Evolutionary conservation across 2,797 vertebrate genomes (phyloP), one percentile per base, ranked within the genome.

Genomic region (Hydrocynus forskahlii): DNA sequence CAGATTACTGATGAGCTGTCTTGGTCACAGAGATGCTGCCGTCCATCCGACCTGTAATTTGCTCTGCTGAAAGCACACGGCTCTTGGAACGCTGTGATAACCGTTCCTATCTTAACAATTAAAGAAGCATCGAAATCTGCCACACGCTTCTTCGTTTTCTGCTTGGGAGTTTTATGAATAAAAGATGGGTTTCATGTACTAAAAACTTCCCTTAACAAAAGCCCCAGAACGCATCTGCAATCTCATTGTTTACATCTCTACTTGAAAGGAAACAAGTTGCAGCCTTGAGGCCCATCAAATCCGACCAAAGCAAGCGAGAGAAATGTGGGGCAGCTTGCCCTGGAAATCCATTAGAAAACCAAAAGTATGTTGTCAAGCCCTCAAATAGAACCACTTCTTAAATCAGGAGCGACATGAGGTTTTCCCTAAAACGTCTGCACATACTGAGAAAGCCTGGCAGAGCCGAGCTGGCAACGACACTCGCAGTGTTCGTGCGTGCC

Each of bases 341-440:
- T 45, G 48, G 81, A 81, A 66, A 70, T 75, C 54, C 35, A 79
- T 83, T 77, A 78, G 72, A 82, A 87, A 90, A 90, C 88, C 85
- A 90, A 85, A 86, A 76, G 78, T 62, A 80, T 81, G 88, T 79
- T 82, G 86, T 66, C 54, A 83, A 89, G 87, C 86, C 88, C 85
- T 90, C 86, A 89, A 90, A 90, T 85, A 84, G 87, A 86, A 89
- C 89, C 89, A 85, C 88, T 87, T 91, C 88, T 89, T 89, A 91
- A 92, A 91, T 91, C 87, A 88, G 90, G 86, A 90, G 77, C 84
- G 91, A 88, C 79, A 84, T 87, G 90, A 54, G 91, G 91, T 92
- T 92, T 88, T 85, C 84, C 86, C 75, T 69, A 80, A 79, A 84
- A 80, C 83, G 78, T 73, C 89, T 88, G 84, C 77, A 87, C 87